Base-by-base conservation (phyloP, 1,140 invertebrate genomes). In the Hormaphis cornu region DNA sequence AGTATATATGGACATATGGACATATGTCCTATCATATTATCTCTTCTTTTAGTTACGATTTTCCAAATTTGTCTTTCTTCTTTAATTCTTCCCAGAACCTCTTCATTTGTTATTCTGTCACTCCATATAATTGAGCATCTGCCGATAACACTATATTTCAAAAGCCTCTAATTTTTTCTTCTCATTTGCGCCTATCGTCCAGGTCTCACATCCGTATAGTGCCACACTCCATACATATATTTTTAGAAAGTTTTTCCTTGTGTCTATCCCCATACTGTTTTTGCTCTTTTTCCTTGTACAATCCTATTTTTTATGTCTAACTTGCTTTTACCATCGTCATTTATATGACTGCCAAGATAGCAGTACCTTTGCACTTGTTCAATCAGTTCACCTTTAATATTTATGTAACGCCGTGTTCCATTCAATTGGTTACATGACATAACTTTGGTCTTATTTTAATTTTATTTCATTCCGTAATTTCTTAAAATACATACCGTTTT, bases 301-400 rank as follows among this genome's bases (percentile, higher is more conserved):
- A n/a, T n/a, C n/a, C n/a, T n/a, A n/a, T n/a, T n/a, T n/a, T n/a
- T n/a, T n/a, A n/a, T n/a, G n/a, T n/a, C n/a, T n/a, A n/a, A n/a
- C n/a, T n/a, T n/a, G n/a, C n/a, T n/a, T 20, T 52, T 56, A 56
- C 69, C 52, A 28, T 70, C 53, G 22, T 40, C 50, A n/a, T 56
- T 54, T 56, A 70, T 70, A 58, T 56, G 22, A 22, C 69, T 44
- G 26, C 69, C 69, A 53, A 70, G 69, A 37, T 56, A 70, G 50
- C 50, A 54, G 20, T 56, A 70, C 20, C 30, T 35, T 40, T 69
- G 22, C 18, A 69, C 46, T 69, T 69, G 66, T 30, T 54, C 50
- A 33, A 69, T 48, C 48, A 12, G 22, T 50, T 52, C 24, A 28
- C n/a, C n/a, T n/a, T n/a, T n/a, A n/a, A n/a, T n/a, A n/a, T n/a